These are phyloP conservation scores for Thermophis baileyi DNA, from an alignment of 2,113 vertebrate species.

Conservation along the genomic window DNA sequence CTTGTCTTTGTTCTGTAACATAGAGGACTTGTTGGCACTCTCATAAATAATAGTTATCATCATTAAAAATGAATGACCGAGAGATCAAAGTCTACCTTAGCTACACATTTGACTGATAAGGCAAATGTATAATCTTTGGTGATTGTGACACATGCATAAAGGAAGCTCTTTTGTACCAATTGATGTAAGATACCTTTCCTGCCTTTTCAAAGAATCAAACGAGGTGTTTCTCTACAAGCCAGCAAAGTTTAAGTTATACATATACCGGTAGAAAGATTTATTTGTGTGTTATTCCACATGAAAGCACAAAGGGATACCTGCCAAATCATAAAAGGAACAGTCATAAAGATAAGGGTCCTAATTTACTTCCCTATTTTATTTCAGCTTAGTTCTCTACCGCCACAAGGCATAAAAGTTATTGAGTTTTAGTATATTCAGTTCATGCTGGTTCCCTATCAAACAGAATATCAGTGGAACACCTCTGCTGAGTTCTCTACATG, in stretches of 20 bases:
- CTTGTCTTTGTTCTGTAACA: constrained; percentile 4
- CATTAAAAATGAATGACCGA: constrained; percentile 36
- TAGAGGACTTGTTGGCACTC: neutral
- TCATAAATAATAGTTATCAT: constrained; percentile 30
- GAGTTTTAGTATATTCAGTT: constrained; percentile 66
- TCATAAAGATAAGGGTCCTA: constrained; percentile 58
- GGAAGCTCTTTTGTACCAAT: constrained; percentile 26
- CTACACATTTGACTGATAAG: constrained; percentile 47
- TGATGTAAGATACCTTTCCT: constrained; percentile 33
- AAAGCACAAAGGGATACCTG: constrained; percentile 36
- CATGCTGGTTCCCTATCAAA: constrained; percentile 77
- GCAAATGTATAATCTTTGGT: constrained; percentile 47
- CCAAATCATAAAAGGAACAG: constrained; percentile 41
- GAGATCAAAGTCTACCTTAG: constrained; percentile 30
- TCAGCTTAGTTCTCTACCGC: constrained; percentile 61
- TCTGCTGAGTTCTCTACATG: constrained; percentile 69
- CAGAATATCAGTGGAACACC: constrained; percentile 72
- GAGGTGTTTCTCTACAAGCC: constrained; percentile 22
- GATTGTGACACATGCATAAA: constrained; percentile 38
- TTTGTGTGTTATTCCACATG: constrained; percentile 39
- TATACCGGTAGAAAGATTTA: constrained; percentile 48
- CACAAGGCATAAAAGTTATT: constrained; percentile 65
- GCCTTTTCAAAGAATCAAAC: constrained; percentile 40
- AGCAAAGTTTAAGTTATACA: constrained; percentile 29
- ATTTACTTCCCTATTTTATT: constrained; percentile 68